Conservation (phyloP, 2,797 vertebrate genomes). For the Setipinna tenuifilis region DNA sequence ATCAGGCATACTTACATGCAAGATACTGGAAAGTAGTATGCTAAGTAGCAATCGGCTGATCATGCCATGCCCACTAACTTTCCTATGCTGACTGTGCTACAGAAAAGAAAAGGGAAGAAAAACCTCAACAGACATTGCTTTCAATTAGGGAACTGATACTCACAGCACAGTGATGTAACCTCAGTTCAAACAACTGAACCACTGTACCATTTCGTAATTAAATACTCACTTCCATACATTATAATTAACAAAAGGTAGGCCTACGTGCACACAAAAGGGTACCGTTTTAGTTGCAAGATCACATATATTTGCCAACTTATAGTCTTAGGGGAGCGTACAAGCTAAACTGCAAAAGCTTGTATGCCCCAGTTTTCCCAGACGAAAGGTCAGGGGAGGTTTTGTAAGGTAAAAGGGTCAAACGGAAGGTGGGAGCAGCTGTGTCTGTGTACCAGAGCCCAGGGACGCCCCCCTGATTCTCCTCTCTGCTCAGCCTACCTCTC, state of each 20-base stretch:
- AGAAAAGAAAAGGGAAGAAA: neutral
- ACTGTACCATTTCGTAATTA: no score
- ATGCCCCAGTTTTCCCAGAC: neutral
- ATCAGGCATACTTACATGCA: neutral
- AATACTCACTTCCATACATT: neutral
- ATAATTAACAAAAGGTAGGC: neutral
- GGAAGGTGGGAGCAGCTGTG: conserved; percentile 6
- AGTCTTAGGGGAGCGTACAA: neutral
- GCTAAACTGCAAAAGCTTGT: neutral
- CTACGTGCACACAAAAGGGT: neutral
- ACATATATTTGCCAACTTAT: neutral
- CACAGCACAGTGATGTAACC: no score
- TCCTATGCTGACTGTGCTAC: neutral
- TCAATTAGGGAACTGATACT: no score
- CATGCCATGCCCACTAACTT: neutral
- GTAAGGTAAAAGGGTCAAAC: neutral
- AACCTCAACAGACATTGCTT: no score
- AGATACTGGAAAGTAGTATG: neutral
- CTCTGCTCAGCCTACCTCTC: neutral
- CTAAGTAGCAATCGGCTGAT: neutral
- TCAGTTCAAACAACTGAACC: no score
- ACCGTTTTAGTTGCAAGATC: neutral
- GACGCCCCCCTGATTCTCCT: neutral
- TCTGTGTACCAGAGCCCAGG: neutral
- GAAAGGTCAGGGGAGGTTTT: neutral